These are phyloP conservation scores for Maniola jurtina DNA, from an alignment of 1,140 invertebrate genomes.

Conservation along the genomic window DNA sequence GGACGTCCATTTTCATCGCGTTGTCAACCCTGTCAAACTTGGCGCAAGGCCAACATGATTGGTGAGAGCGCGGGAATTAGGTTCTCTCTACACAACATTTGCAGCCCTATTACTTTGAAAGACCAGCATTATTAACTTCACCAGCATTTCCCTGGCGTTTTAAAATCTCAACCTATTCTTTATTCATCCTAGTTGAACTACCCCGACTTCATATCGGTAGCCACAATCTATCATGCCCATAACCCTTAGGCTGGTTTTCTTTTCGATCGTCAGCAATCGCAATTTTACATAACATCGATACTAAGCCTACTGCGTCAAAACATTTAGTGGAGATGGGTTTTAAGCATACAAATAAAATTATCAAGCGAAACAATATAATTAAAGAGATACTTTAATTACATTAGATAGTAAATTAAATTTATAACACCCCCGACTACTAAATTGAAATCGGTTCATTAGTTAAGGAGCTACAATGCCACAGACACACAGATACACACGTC, in stretches of 20 bases:
- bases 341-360: neutral
- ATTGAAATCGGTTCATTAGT: too few species aligned
- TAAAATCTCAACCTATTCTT: too few species aligned
- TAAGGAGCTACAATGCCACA: too few species aligned
- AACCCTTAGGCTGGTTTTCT: too few species aligned
- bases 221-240: too few species aligned
- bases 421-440: too few species aligned
- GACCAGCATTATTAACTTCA: neutral
- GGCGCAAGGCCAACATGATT: conserved; percentile 12
- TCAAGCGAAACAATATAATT: too few species aligned
- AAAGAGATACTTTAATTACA: too few species aligned
- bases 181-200: too few species aligned
- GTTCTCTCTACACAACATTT: conserved; percentile 5
- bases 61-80: conserved; percentile 6
- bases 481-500: too few species aligned
- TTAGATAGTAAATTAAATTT: too few species aligned
- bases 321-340: neutral
- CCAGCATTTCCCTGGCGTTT: neutral
- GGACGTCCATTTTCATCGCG: neutral
- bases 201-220: too few species aligned
- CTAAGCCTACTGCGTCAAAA: neutral
- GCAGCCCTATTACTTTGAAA: conserved; percentile 3
- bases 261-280: neutral
- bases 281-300: neutral
- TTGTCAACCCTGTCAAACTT: conserved; percentile 2